A percentile compares a stretch with the other conserved stretches of the same genome.
Conservation (phyloP, 2,113 vertebrate species). For the Bombycilla garrulus region DNA sequence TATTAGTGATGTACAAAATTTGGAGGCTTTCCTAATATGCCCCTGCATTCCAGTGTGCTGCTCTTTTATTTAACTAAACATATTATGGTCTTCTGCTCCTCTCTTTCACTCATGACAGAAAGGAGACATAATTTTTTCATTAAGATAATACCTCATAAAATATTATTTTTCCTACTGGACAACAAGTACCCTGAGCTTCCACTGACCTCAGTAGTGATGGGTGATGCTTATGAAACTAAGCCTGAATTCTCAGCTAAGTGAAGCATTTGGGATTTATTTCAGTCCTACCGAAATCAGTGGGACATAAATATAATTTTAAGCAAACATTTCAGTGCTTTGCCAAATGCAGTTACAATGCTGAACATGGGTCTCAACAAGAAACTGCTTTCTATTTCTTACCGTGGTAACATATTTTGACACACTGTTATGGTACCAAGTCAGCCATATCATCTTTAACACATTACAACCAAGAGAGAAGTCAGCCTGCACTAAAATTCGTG, state of each 20-base stretch:
- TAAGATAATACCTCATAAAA: background rate
- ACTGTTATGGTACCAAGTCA: background rate
- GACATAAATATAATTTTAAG: constrained; percentile 3
- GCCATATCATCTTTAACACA: background rate
- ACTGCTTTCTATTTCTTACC: constrained; percentile 2
- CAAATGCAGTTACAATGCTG: background rate
- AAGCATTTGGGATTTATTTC: background rate
- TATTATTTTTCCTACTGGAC: background rate
- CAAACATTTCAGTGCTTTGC: background rate
- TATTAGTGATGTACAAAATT: background rate
- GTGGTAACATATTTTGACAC: constrained; percentile 3
- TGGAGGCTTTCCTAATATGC: background rate
- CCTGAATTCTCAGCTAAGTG: background rate
- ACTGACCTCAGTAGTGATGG: background rate
- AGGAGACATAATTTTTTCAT: background rate
- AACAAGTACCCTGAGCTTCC: background rate
- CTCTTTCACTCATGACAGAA: background rate
- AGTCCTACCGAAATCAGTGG: background rate
- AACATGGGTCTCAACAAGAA: background rate
- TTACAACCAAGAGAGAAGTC: background rate
- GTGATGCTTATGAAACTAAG: background rate
- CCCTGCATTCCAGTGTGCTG: background rate
- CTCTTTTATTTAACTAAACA: background rate
- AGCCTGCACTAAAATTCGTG: background rate
- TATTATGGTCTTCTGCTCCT: background rate